Conservation (phyloP, 2,113 vertebrate genomes). For the Ranitomeya imitator region DNA sequence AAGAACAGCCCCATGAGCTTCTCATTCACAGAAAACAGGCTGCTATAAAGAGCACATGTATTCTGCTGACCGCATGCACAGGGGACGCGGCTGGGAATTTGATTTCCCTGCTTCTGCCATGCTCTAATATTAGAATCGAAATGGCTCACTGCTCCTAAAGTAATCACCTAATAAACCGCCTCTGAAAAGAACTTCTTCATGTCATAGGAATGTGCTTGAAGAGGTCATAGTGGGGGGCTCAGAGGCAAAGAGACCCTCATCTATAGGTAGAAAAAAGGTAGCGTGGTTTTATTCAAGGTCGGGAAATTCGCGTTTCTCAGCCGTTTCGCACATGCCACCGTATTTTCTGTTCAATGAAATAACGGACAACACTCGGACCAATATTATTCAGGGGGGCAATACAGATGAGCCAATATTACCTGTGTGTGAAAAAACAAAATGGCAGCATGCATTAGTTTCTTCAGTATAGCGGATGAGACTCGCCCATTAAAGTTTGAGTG, state of each 20-base stretch:
- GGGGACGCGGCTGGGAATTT: background rate
- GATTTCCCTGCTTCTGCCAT: background rate
- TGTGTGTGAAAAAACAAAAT: too few relatives aligned
- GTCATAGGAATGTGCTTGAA: background rate
- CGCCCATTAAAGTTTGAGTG: too few relatives aligned
- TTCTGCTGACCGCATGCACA: background rate
- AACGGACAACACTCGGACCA: too few relatives aligned
- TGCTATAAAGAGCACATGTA: background rate
- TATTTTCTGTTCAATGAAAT: too few relatives aligned
- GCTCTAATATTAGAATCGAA: background rate
- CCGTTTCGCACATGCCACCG: too few relatives aligned
- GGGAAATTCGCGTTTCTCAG: too few relatives aligned
- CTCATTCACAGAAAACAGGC: slow-evolving; percentile 9
- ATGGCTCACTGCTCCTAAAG: background rate
- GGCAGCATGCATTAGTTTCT: too few relatives aligned
- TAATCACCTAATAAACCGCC: background rate
- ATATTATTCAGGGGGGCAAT: too few relatives aligned
- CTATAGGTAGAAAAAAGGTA: background rate
- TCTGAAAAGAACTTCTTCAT: background rate
- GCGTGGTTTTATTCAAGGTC: background rate
- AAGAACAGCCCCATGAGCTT: background rate
- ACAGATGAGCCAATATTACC: too few relatives aligned
- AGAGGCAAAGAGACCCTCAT: too few relatives aligned
- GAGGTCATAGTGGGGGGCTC: background rate
- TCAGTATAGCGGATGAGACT: too few relatives aligned